A percentile compares a stretch with the other conserved stretches of the same genome.
Conservation (phyloP, 2,113 vertebrate genomes). For the Eulemur macaco region DNA sequence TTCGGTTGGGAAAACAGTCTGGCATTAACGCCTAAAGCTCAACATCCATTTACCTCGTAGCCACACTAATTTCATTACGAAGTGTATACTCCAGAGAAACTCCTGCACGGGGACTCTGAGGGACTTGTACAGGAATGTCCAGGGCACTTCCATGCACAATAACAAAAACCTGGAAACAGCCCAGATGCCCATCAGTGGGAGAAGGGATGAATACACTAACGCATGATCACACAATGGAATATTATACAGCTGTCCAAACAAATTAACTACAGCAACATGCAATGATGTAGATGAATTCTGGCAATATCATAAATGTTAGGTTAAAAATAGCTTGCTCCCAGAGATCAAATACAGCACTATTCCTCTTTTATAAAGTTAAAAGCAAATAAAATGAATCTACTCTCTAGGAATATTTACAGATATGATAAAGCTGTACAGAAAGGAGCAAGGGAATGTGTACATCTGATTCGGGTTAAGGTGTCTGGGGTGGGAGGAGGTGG, state of each 20-base stretch:
- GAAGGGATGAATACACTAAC: neutral
- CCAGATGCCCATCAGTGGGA: neutral
- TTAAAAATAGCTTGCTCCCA: neutral
- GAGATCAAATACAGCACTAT: accelerated
- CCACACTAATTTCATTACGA: neutral
- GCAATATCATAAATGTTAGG: neutral
- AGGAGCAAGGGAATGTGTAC: neutral
- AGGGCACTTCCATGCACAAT: neutral
- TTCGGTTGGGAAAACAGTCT: neutral
- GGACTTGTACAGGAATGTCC: neutral
- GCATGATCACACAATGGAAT: neutral
- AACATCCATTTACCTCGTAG: accelerated
- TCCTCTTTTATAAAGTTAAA: neutral
- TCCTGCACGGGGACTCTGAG: accelerated
- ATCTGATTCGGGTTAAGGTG: neutral
- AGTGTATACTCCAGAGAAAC: neutral
- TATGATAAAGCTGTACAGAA: neutral
- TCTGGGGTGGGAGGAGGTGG: neutral
- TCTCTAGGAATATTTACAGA: neutral
- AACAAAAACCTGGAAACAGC: neutral
- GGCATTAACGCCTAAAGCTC: neutral
- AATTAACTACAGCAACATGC: neutral
- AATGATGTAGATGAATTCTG: neutral
- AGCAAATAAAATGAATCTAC: neutral
- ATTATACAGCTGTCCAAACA: conserved; percentile 58